phyloP scores from a whole-genome alignment of 1,140 invertebrate species.

The Calephelis virginiensis region DNA sequence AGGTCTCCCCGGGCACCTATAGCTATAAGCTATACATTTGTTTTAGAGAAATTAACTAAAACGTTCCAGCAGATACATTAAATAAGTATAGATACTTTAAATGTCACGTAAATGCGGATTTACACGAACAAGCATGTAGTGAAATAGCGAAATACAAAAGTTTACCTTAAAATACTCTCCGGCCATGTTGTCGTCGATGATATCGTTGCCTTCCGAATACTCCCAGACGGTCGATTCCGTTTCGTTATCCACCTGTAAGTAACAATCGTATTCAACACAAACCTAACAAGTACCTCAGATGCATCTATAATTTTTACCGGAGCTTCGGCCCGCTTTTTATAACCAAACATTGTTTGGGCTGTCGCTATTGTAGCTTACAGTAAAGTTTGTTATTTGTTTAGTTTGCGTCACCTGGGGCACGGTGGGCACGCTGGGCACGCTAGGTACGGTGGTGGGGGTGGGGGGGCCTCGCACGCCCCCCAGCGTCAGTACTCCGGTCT shows the following conservation, averaged over 20 bases:
- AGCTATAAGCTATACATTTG: too few species aligned
- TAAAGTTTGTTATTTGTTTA: neutral
- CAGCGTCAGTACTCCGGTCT: slow-evolving; percentile 66
- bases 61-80: neutral
- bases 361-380: neutral
- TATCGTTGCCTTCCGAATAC: slow-evolving; percentile 62
- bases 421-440: neutral
- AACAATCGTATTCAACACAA: neutral
- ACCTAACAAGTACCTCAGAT: too few species aligned
- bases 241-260: slow-evolving; percentile 47
- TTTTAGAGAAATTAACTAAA: too few species aligned
- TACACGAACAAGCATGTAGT: too few species aligned
- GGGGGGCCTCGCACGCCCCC: slow-evolving; percentile 45
- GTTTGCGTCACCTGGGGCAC: neutral
- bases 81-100: neutral
- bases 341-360: too few species aligned
- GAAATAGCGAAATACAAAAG: neutral
- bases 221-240: slow-evolving; percentile 55
- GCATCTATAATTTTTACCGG: too few species aligned
- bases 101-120: too few species aligned
- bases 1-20: too few species aligned
- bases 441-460: slow-evolving; percentile 18
- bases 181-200: slow-evolving; percentile 54
- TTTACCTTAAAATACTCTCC: slow-evolving; percentile 78
- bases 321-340: too few species aligned